Percentiles rank a stretch among this genome's conserved stretches.
Conservation (phyloP, 2,888 invertebrate genomes). For the Protophormia terraenovae region DNA sequence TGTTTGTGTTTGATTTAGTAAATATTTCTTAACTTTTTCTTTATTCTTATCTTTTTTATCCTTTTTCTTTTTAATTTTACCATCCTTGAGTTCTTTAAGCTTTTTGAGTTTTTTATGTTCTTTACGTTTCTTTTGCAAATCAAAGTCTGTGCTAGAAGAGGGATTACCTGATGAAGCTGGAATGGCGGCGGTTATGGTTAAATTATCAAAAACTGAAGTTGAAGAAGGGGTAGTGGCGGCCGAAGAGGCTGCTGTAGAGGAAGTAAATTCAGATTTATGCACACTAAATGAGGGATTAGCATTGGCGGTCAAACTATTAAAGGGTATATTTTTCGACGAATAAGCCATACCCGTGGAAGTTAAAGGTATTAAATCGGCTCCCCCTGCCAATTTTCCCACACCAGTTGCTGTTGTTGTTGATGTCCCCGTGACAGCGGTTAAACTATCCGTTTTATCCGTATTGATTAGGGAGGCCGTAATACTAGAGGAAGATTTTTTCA, state of each 20-base stretch:
- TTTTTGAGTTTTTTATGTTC: slow-evolving; percentile 84
- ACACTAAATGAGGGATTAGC: slow-evolving; percentile 53
- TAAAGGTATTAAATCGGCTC: slow-evolving; percentile 77
- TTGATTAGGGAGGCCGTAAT: slow-evolving; percentile 38
- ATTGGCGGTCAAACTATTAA: slow-evolving; percentile 72
- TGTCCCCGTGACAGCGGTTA: not conserved
- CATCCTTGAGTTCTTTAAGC: slow-evolving; percentile 85
- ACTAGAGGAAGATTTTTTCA: slow-evolving; percentile 47
- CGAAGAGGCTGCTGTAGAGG: not conserved
- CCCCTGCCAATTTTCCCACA: slow-evolving; percentile 74
- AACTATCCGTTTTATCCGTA: slow-evolving; percentile 39
- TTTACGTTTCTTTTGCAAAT: slow-evolving; percentile 78
- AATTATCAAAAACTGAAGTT: slow-evolving; percentile 49
- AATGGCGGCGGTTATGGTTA: slow-evolving; percentile 58
- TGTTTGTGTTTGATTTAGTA: slow-evolving; percentile 25
- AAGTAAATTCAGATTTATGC: slow-evolving; percentile 53
- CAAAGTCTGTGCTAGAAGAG: slow-evolving; percentile 38
- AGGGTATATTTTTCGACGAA: slow-evolving; percentile 73
- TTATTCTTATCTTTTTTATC: slow-evolving; percentile 87
- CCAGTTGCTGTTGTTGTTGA: slow-evolving; percentile 1
- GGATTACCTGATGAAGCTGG: slow-evolving; percentile 18
- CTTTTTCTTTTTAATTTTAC: slow-evolving; percentile 86
- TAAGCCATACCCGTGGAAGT: slow-evolving; percentile 73
- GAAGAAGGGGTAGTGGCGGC: not conserved
- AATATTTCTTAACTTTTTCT: slow-evolving; percentile 82